Conservation (phyloP, 2,113 vertebrate species). For the Cepphus grylle region DNA sequence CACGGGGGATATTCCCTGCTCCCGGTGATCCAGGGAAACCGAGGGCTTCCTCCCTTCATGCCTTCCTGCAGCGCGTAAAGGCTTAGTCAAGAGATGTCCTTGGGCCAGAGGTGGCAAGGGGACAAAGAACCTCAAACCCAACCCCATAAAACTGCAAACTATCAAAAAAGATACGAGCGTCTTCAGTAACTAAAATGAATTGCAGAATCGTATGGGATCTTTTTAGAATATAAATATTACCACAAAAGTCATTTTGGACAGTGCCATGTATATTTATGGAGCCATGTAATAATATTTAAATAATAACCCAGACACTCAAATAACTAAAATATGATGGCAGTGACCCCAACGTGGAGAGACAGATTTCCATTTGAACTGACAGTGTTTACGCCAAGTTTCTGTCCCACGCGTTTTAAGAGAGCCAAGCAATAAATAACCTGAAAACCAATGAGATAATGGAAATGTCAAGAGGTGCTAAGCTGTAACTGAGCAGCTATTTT, state of each 20-base stretch:
- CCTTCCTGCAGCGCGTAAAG: fast-evolving
- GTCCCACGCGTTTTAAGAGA: not conserved
- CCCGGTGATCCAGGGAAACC: fast-evolving
- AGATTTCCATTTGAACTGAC: conserved; percentile 45
- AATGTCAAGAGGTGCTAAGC: conserved; percentile 58
- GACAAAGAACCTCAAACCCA: not conserved
- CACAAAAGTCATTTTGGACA: not conserved
- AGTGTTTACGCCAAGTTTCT: conserved; percentile 31
- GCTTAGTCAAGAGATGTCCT: not conserved
- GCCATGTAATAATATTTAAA: conserved; percentile 31
- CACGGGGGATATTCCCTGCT: not conserved
- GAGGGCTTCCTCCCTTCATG: not conserved
- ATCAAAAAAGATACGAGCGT: not conserved
- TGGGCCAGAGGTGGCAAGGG: not conserved
- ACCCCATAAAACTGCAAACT: not conserved
- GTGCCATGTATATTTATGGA: conserved; percentile 10
- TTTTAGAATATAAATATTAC: conserved; percentile 32
- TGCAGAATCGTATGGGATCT: not conserved
- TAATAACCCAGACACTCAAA: conserved; percentile 1
- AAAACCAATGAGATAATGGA: conserved; percentile 63
- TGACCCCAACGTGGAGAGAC: not conserved
- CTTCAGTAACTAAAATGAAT: not conserved
- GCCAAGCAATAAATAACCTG: conserved; percentile 54
- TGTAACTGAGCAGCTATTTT: conserved; percentile 37
- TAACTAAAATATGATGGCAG: not conserved